Evolutionary conservation across 2,888 invertebrate genomes (phyloP), one percentile per base, ranked within the genome.

Genomic region (Nomada fucata): DNA sequence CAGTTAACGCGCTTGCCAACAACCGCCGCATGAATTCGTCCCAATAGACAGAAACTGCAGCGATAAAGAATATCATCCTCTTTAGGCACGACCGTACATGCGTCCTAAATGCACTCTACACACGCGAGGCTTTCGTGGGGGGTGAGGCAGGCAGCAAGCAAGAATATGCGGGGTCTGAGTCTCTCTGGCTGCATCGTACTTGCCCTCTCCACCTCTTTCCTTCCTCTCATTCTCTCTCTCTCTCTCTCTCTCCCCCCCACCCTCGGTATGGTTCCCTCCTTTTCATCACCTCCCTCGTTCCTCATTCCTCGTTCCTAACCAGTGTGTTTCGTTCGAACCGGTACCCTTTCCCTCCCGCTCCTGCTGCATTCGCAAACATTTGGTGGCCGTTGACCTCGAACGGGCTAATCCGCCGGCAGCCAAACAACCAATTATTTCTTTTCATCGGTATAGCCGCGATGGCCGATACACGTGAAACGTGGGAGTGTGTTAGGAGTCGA

Each of bases 331-430:
- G 77, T 76, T 80, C 86, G 82, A 82, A 83, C 86, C 83, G 79
- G 87, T 84, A 85, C 85, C 85, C 78, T 79, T 83, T 79, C 82
- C 80, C 76, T 73, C 72, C 78, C 79, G 57, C 36, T 36, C 69
- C 77, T 65, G 11, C 87, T 88, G 89, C 90, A 91, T 91, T 93
- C 92, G 91, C 91, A 91, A 92, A 92, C 92, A 92, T 92, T 92
- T 90, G 91, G 91, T 90, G 92, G 93, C 90, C 93, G 88, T 92
- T 92, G 93, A 93, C 93, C 93, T 89, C 88, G 85, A 85, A 84
- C 88, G 88, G 90, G 89, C 90, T 92, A 92, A 92, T 91, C 91
- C 92, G 90, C 91, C 92, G 90, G 90, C 91, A 88, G 89, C 87
- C 89, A 89, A 89, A 89, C 92, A 92, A 92, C 88, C 91, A 90